phyloP scores from a whole-genome alignment of 1,140 invertebrate species.

The Brachystomella parvula region DNA sequence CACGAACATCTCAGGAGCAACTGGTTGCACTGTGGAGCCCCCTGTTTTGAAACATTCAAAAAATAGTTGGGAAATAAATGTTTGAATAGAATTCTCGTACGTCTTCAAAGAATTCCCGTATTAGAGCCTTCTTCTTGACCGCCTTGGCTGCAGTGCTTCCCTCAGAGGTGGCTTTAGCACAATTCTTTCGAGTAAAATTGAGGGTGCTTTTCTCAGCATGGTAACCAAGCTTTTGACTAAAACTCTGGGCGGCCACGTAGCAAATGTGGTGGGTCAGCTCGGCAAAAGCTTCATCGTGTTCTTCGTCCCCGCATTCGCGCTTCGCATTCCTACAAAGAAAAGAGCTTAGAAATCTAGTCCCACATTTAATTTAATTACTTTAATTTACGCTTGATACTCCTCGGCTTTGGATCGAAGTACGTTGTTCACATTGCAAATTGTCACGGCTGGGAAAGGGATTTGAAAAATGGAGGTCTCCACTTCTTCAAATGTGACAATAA shows the following conservation, averaged over 20 bases:
- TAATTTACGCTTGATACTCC: constrained; percentile 8
- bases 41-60: neutral
- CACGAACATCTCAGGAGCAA: constrained; percentile 28
- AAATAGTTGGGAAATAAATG: constrained; percentile 23
- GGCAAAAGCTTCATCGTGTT: neutral
- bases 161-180: neutral
- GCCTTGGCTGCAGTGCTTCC: neutral
- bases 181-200: too few relatives aligned
- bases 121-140: neutral
- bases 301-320: neutral
- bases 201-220: neutral
- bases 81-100: neutral
- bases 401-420: constrained; percentile 29
- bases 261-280: neutral
- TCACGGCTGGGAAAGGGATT: constrained; percentile 37
- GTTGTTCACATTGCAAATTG: constrained; percentile 37
- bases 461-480: constrained; percentile 24
- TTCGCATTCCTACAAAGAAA: neutral
- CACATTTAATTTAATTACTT: neutral
- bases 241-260: neutral
- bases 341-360: neutral
- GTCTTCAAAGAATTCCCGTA: neutral
- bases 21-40: constrained; percentile 17
- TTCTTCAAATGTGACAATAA: constrained; percentile 50
- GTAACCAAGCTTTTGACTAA: neutral